phyloP scores from a whole-genome alignment of 1,140 invertebrate species.

The Drosophila equinoxialis region DNA sequence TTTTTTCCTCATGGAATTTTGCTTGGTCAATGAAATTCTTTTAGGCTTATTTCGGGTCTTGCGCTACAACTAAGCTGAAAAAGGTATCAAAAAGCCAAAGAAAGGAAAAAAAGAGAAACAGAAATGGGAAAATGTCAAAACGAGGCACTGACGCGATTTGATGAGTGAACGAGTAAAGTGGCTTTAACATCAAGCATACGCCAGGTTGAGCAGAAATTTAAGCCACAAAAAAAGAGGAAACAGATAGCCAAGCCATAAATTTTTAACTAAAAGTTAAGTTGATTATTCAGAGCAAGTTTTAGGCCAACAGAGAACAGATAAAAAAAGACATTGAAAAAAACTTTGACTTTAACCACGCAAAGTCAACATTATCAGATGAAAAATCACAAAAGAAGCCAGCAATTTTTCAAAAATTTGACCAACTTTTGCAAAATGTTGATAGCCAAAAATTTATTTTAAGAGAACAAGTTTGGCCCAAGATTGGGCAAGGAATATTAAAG shows the following conservation, averaged over 20 bases:
- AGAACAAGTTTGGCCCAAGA: neutral
- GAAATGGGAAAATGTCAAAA: conserved; percentile 40
- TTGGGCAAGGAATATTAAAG: neutral
- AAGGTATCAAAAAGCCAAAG: conserved; percentile 43
- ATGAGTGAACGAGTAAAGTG: conserved; percentile 7
- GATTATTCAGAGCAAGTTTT: neutral
- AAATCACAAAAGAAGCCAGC: neutral
- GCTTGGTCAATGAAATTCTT: conserved; percentile 30
- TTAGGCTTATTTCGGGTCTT: conserved; percentile 45
- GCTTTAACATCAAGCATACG: conserved; percentile 62
- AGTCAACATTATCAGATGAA: neutral
- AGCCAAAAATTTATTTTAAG: neutral
- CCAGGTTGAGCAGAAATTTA: conserved; percentile 36
- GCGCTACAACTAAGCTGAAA: conserved; percentile 30
- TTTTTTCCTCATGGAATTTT: conserved; percentile 37
- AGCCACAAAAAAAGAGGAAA: neutral
- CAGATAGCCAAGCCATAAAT: conserved; percentile 11
- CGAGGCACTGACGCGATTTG: conserved; percentile 42
- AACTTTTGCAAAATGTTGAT: neutral
- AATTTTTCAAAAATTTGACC: neutral
- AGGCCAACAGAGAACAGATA: neutral
- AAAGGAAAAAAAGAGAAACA: conserved; percentile 29
- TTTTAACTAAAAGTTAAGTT: conserved; percentile 18
- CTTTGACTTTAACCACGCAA: neutral
- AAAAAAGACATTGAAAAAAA: conserved; percentile 4